Evolutionary conservation across 2,113 vertebrate species (phyloP).

Genomic region (Oreotragus oreotragus): DNA sequence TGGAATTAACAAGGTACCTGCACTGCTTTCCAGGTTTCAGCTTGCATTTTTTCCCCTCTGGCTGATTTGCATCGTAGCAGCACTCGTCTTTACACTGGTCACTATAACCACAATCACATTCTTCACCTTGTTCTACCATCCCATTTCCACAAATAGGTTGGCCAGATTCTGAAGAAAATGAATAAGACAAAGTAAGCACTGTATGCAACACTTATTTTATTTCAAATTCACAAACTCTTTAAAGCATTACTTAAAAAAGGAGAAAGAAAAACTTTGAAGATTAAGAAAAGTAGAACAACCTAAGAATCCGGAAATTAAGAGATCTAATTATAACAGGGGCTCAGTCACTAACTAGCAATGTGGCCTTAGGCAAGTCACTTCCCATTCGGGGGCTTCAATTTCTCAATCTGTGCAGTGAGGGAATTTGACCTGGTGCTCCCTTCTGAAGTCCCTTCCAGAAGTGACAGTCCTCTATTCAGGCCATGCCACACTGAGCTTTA

Average conservation of each 20-base stretch:
- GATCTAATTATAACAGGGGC: not conserved
- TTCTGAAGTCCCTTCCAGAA: not conserved
- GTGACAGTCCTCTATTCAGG: not conserved
- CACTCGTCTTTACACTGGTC: conserved; percentile 94
- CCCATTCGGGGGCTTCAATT: not conserved
- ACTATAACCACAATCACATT: conserved; percentile 97
- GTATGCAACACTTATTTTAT: not conserved
- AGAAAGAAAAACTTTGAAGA: not conserved
- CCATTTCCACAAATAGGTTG: conserved; percentile 98
- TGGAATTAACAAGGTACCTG: conserved; percentile 82
- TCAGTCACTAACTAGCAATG: not conserved
- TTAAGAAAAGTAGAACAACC: not conserved
- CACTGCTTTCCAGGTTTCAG: conserved; percentile 85
- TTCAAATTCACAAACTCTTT: not conserved
- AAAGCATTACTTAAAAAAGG: not conserved
- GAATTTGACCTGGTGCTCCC: not conserved
- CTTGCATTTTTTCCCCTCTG: conserved; percentile 88
- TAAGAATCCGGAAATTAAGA: not conserved
- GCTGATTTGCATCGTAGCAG: conserved; percentile 89
- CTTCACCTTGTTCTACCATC: conserved; percentile 91
- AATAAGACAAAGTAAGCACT: not conserved
- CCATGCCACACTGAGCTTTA: not conserved
- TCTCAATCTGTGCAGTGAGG: not conserved
- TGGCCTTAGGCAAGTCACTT: not conserved
- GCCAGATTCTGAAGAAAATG: conserved; percentile 88